Base-by-base conservation (phyloP, 92 coral and sea anemone species). In the Phymanthus crucifer region DNA sequence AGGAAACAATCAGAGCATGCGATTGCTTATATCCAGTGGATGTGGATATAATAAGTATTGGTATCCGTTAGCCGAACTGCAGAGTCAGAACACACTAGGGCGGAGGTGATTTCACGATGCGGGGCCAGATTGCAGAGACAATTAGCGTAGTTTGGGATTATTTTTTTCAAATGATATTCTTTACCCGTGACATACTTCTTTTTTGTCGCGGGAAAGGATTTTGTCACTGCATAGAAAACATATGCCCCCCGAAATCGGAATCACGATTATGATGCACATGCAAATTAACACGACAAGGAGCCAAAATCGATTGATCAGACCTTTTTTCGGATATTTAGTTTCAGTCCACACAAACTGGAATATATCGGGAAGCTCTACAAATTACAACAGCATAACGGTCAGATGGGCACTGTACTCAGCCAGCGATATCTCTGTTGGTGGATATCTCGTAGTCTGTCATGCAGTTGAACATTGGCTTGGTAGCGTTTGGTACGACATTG, bases 361-460 rank as follows among this genome's bases (percentile, higher is more conserved):
- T 2, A 26, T 61, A 5, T n/a, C 68, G 9, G 68, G 35, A 27
- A 27, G 9, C 14, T 61, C 68, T 10, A 61, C 68, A 61, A 61
- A 26, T 26, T 61, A 61, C 68, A 33, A 27, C 26, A 61, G 68
- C 34, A 61, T 61, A 61, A 24, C 68, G 4, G 34, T 61, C 16
- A 61, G 13, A 23, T 61, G 68, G 68, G 18, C 34, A 24, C 68
- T 34, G 8, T 61, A n/a, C 68, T 61, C 68, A 10, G 68, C 68
- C 68, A 61, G 68, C 0, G 68, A 34, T 24, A 6, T 61, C 35
- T 61, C 34, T 11, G 68, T 61, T 61, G 35, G 33, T 61, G 32
- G 68, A 61, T 61, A 61, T 61, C 32, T 61, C 68, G 27, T 61
- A 61, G 13, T 18, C 68, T 61, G 68, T 61, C 26, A 2, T 61